Conservation (phyloP, 2,888 invertebrate genomes). For the Euzophera pinguis region DNA sequence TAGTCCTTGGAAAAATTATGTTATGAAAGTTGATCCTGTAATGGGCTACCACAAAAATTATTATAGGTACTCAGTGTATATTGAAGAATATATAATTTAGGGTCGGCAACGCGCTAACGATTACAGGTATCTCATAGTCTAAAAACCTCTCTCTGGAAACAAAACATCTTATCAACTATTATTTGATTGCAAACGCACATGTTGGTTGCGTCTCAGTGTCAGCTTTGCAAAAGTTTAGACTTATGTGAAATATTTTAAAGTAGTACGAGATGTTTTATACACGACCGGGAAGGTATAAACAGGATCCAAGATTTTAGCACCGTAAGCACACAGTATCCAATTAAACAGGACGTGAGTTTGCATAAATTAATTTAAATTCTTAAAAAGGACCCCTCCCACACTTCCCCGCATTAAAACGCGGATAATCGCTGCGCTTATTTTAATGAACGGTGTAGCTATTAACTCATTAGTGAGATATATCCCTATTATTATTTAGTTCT, state of each 20-base stretch:
- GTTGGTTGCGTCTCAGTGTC: no score
- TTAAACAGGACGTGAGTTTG: slow-evolving; percentile 9
- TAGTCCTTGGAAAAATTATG: no score
- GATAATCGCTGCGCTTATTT: background rate
- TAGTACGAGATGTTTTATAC: background rate
- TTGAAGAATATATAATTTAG: no score
- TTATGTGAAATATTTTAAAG: background rate
- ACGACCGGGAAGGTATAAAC: background rate
- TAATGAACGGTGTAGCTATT: background rate
- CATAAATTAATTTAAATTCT: slow-evolving; percentile 2
- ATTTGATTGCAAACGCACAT: no score
- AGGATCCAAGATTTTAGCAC: background rate
- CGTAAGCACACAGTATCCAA: slow-evolving; percentile 4
- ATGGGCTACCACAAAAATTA: no score
- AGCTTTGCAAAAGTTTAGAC: no score
- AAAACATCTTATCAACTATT: no score
- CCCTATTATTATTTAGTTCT: slow-evolving; percentile 6
- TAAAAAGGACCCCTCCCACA: background rate
- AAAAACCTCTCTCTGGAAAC: no score
- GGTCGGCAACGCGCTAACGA: no score
- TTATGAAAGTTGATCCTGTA: no score
- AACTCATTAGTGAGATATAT: background rate
- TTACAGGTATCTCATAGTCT: no score
- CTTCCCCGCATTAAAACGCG: background rate
- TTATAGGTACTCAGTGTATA: no score